phyloP scores from a whole-genome alignment of 2,113 vertebrate genomes.

The Corythornis cristatus region DNA sequence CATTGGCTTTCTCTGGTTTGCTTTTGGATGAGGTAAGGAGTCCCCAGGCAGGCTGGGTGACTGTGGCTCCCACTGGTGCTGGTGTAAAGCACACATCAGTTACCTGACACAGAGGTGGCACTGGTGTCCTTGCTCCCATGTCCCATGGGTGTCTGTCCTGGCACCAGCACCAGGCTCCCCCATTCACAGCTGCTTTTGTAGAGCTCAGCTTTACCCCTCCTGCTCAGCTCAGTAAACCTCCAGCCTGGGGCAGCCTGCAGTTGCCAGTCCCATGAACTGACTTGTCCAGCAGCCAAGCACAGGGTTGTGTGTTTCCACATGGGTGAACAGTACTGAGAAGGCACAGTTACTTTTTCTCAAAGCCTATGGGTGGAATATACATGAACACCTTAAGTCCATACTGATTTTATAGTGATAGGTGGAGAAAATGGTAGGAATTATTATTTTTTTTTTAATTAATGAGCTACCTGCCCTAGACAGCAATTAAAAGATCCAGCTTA shows the following conservation, averaged over 20 bases:
- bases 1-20: background rate
- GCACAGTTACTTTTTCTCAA: background rate
- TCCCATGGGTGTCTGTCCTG: fast-evolving
- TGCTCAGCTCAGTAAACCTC: background rate
- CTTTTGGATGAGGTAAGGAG: background rate
- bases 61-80: background rate
- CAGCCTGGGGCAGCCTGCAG: background rate
- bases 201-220: background rate
- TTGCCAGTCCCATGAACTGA: background rate
- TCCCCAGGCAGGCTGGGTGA: background rate
- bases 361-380: background rate
- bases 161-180: fast-evolving
- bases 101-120: fast-evolving
- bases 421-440: background rate
- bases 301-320: fast-evolving
- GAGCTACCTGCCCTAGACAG: background rate
- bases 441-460: background rate
- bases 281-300: background rate
- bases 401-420: background rate
- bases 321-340: fast-evolving
- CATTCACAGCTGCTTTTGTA: background rate
- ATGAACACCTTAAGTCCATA: background rate
- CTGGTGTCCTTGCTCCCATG: background rate
- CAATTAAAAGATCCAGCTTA: background rate
- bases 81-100: background rate